Base-by-base conservation (phyloP, 2,888 invertebrate species). In the Prenolepis imparis region DNA sequence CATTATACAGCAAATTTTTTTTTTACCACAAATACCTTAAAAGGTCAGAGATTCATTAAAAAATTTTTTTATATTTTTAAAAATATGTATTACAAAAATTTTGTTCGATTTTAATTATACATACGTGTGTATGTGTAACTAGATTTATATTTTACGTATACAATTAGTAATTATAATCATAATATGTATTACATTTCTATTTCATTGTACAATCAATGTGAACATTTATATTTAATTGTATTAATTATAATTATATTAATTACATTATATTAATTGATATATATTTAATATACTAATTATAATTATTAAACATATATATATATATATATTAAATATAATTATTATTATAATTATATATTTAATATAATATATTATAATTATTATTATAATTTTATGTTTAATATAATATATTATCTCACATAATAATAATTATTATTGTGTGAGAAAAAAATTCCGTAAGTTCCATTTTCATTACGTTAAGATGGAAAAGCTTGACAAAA, bases 91-190 rank as follows among this genome's bases (percentile, higher is more conserved):
- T 36, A 1, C 18, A 72, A 72, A 24, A 9, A 21, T 15, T 21
- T 70, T 66, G n/a, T 36, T 59, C 8, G n/a, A 52, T 52, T 52
- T 52, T 52, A 52, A 18, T 18, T 48, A 52, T 2, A n/a, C n/a
- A n/a, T n/a, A 52, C 36, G 36, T 36, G 5, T 36, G 5, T 8
- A 48, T 18, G 15, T 24, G 48, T 28, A 15, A 39, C 52, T 57
- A 15, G n/a, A 77, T 77, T 68, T 68, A 57, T 68, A 77, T 77
- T 77, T 77, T 39, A 57, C 15, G 3, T 55, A 39, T 24, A 66
- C 24, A 48, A 48, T 48, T 18, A 18, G 6, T 75, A 75, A 67
- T 66, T 77, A 77, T 24, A 21, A 66, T 66, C 12, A 39, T 12
- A 15, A 63, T 44, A 32, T 18, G 57, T 2, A 5, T 44, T 28